These are phyloP conservation scores for Neoscelio sp. DNA, from an alignment of 2,888 invertebrate genomes.

Conservation along the genomic window DNA sequence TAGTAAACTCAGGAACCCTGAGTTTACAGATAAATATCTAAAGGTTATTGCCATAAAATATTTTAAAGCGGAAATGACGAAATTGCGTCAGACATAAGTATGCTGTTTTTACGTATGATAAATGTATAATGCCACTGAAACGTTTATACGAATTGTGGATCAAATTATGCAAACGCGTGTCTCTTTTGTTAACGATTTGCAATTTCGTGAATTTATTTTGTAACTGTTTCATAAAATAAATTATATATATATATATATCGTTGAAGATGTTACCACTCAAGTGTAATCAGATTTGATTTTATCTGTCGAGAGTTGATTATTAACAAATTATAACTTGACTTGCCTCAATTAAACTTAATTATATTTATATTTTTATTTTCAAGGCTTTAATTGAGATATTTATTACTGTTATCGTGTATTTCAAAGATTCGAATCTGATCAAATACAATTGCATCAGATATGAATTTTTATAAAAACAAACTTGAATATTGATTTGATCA, in stretches of 20 bases:
- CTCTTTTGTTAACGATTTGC: conserved; percentile 21
- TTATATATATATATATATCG: too few species aligned
- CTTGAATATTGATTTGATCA: conserved; percentile 19
- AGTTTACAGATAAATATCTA: too few species aligned
- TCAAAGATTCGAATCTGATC: conserved; percentile 46
- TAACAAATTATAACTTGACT: conserved; percentile 14
- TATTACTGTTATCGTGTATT: conserved; percentile 21
- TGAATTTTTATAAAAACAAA: conserved; percentile 14
- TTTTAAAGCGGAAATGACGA: conserved; percentile 45
- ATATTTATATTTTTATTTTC: conserved; percentile 25
- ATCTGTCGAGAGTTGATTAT: background rate
- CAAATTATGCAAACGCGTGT: conserved; percentile 45
- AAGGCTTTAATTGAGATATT: conserved; percentile 39
- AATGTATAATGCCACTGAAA: conserved; percentile 41
- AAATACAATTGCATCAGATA: conserved; percentile 38
- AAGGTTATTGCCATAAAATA: background rate
- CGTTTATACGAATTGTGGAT: conserved; percentile 18
- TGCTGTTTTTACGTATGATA: conserved; percentile 36
- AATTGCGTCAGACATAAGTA: conserved; percentile 43
- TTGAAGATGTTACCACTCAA: conserved; percentile 23
- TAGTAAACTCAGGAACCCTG: too few species aligned
- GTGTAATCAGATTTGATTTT: conserved; percentile 6
- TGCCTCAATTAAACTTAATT: conserved; percentile 28
- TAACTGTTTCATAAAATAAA: too few species aligned
- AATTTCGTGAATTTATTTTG: conserved; percentile 14